Evolutionary conservation across 2,888 invertebrate species (phyloP), one percentile per base, ranked within the genome.

Genomic region (Cheilosia scutellata): DNA sequence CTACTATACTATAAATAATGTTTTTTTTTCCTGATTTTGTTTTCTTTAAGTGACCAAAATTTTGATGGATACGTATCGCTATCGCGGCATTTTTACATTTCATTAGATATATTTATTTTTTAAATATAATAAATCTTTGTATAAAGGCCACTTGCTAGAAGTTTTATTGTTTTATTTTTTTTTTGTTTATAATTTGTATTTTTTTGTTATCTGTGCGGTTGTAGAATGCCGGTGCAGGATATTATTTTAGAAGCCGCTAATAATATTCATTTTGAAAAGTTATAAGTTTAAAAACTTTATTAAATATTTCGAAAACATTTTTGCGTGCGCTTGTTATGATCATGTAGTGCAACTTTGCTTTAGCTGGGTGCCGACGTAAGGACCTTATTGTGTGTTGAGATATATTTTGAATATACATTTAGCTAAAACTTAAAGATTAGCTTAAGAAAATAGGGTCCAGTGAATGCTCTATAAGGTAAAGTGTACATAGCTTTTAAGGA

Each of bases 51-150:
- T 77, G 86, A 86, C 86, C 86, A 86, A 82, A 80, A 82, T 72
- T 63, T 83, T 55, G 78, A 87, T 88, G 88, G 88, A 89, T 89
- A 91, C 90, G 88, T 91, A 91, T 91, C 91, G 91, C 91, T 91
- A 91, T 92, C 92, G 91, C 91, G 92, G 92, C 89, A 88, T 87
- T 88, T 87, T 82, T 63, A 11, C 53, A 44, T 33, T 57, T 40
- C 58, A 27, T 49, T 37, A 57, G 44, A 37, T 60, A 47, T 51
- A 53, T 62, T 27, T 55, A 42, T 74, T 60, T 72, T 29, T 29
- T 44, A 68, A 44, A 78, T 66, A 57, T 53, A 66, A 63, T 33
- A 44, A 62, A 44, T 42, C 37, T 40, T 72, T 78, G 29, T 11
- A 37, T 62, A 49, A 49, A 65, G 66, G 70, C 68, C 79, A 74